phyloP scores from a whole-genome alignment of 2,888 invertebrate genomes.

The Cryptocephalus primarius region DNA sequence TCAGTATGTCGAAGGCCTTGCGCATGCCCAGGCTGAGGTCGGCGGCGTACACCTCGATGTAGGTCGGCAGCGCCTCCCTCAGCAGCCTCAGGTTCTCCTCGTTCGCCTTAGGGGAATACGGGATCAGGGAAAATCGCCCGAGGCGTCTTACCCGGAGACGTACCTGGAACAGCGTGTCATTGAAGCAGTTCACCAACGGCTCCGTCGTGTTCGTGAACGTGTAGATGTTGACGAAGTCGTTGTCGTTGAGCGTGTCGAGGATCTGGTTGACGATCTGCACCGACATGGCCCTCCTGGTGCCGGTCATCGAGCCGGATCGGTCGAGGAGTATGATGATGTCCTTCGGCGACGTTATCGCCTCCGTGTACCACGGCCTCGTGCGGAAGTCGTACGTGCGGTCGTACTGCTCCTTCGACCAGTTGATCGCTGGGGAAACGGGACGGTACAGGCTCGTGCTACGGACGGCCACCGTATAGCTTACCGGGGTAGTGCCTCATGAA shows the following conservation, averaged over 20 bases:
- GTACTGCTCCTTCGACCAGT: conserved; percentile 47
- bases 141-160: too few species aligned
- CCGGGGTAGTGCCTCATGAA: conserved; percentile 95
- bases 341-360: conserved; percentile 95
- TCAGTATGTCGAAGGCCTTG: conserved; percentile 77
- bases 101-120: conserved; percentile 28
- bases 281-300: conserved; percentile 65
- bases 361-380: conserved; percentile 91
- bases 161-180: conserved; percentile 61
- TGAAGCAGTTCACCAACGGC: conserved; percentile 80
- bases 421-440: conserved; percentile 44
- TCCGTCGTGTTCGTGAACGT: conserved; percentile 74
- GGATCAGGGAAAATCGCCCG: too few species aligned
- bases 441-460: too few species aligned
- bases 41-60: conserved; percentile 23
- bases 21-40: conserved; percentile 36
- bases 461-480: conserved; percentile 30
- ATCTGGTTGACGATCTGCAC: conserved; percentile 81
- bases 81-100: conserved; percentile 35
- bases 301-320: conserved; percentile 54
- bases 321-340: conserved; percentile 68
- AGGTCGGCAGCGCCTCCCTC: conserved; percentile 29
- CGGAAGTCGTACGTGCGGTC: conserved; percentile 84
- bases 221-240: conserved; percentile 95
- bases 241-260: conserved; percentile 90